Percentiles rank a stretch among this genome's conserved stretches.
phyloP scores from a whole-genome alignment of 2,888 invertebrate genomes.

The Scelioninae gen. 1 region DNA sequence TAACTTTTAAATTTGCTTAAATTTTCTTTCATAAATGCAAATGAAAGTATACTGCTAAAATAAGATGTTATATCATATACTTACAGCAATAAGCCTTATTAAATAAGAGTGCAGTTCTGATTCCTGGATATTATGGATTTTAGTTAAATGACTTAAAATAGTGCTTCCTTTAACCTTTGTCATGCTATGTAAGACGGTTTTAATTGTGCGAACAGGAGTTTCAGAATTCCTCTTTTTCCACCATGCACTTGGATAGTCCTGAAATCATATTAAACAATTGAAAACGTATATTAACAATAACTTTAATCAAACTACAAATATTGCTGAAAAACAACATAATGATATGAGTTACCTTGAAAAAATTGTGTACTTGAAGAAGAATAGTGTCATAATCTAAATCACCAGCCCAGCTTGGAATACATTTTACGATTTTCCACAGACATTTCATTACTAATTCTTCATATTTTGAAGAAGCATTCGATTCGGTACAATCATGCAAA shows the following conservation, averaged over 20 bases:
- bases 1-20: too few relatives aligned
- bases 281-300: not conserved
- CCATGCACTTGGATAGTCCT: slow-evolving; percentile 92
- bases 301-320: too few relatives aligned
- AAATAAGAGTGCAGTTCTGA: slow-evolving; percentile 95
- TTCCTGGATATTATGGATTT: slow-evolving; percentile 91
- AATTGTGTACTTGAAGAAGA: slow-evolving; percentile 93
- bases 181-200: slow-evolving; percentile 96
- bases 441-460: slow-evolving; percentile 95
- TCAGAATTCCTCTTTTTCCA: slow-evolving; percentile 94
- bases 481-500: slow-evolving; percentile 92
- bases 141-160: slow-evolving; percentile 91
- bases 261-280: not conserved
- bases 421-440: slow-evolving; percentile 96
- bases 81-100: slow-evolving; percentile 91
- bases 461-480: slow-evolving; percentile 88
- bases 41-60: too few relatives aligned
- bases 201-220: slow-evolving; percentile 95
- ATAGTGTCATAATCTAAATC: slow-evolving; percentile 91
- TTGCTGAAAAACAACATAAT: too few relatives aligned
- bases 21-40: too few relatives aligned
- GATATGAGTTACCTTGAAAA: slow-evolving; percentile 88
- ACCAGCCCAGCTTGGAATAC: slow-evolving; percentile 91
- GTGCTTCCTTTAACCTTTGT: slow-evolving; percentile 94
- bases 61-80: slow-evolving; percentile 52